Base-by-base conservation (phyloP, 2,888 invertebrate genomes). In the Nomada hirtipes region DNA sequence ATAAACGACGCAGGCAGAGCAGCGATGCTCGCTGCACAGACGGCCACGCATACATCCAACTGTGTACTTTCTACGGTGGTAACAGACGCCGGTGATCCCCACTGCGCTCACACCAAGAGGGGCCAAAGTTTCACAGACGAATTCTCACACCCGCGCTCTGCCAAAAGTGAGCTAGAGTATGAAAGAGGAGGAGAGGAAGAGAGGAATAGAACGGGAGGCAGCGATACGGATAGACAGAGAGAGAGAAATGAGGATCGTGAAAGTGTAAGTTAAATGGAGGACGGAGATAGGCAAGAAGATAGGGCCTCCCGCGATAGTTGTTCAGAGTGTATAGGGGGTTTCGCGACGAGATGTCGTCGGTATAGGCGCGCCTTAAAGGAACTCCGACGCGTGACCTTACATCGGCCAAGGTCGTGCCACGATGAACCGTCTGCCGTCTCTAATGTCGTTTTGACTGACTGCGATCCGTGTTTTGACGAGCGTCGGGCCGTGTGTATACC, bases 381-480 rank as follows among this genome's bases (percentile, higher is more conserved):
- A 78, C 85, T 72, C 75, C 86, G 76, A 72, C 78, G 80, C 63
- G 81, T 85, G 85, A 85, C 85, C 82, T 88, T 79, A 85, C 87
- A 81, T 84, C 89, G 89, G 87, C 89, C 91, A 91, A 91, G 91
- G 91, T 90, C 89, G 86, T 76, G 76, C 78, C 85, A 83, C 87
- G 86, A 85, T 88, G 86, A 86, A 88, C 83, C 82, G 90, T 88
- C 88, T 89, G 88, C 89, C 84, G 89, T 83, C 88, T 83, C 73
- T 79, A 76, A 88, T 83, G 88, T 88, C 87, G 86, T 89, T 89
- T 89, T 82, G 85, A 86, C 87, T 86, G 86, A 84, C 89, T 88
- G 67, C 71, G 76, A 70, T 86, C 82, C 84, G 79, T 84, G 87
- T 89, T 87, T 89, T 87, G 90, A 90, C 85, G 88, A 86, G 52